Conservation (phyloP, 2,113 vertebrate genomes). For the Columba livia region DNA sequence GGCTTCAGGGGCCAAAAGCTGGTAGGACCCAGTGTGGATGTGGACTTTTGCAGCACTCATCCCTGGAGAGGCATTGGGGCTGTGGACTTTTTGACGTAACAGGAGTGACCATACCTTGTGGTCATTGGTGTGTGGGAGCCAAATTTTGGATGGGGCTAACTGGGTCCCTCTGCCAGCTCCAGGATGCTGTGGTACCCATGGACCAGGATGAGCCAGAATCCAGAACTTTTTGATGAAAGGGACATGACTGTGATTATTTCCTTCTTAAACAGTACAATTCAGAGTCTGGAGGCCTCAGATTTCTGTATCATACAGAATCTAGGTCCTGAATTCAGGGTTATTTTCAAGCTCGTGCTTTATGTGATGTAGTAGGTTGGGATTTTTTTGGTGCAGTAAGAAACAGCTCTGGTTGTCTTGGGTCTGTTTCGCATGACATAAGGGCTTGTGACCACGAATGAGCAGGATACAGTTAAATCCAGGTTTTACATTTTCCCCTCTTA, state of each 20-base stretch:
- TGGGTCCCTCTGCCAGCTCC: neutral
- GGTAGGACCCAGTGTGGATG: neutral
- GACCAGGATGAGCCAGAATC: neutral
- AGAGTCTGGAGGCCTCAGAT: neutral
- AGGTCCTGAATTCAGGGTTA: neutral
- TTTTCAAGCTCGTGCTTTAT: neutral
- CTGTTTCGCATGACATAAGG: neutral
- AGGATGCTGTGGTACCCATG: neutral
- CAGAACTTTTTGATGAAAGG: neutral
- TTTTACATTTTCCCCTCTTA: conserved; percentile 46
- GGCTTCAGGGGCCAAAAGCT: neutral
- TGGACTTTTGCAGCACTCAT: neutral
- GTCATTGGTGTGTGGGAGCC: neutral
- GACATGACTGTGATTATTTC: neutral
- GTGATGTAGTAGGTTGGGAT: neutral
- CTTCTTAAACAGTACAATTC: neutral
- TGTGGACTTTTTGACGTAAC: neutral
- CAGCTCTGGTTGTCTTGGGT: neutral
- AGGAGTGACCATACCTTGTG: neutral
- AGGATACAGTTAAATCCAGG: conserved; percentile 35
- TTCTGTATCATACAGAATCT: neutral
- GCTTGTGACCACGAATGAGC: neutral
- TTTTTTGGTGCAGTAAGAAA: conserved; percentile 17
- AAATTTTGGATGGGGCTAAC: neutral
- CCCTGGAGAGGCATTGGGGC: neutral